phyloP scores from a whole-genome alignment of 2,888 invertebrate genomes.

The Aleiodes leptofemur region DNA sequence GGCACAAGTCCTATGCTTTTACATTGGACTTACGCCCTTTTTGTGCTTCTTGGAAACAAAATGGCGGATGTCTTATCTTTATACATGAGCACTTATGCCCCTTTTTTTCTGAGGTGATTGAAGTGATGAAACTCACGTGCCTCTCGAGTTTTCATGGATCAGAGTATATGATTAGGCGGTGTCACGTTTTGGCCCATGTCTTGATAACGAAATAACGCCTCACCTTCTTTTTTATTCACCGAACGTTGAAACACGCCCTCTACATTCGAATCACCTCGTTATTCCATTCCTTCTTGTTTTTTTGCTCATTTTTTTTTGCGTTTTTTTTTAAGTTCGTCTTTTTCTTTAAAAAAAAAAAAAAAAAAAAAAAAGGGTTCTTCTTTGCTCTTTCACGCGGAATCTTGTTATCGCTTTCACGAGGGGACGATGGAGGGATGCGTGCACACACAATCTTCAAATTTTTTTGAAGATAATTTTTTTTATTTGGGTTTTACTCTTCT shows the following conservation, averaged over 20 bases:
- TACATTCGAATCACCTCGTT: slow-evolving; percentile 44
- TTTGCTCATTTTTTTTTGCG: slow-evolving; percentile 1
- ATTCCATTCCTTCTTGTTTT: slow-evolving; percentile 9
- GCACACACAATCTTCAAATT: slow-evolving; percentile 9
- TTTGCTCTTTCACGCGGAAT: background rate
- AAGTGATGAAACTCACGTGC: slow-evolving; percentile 32
- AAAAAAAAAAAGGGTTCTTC: too few species aligned
- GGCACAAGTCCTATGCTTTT: too few species aligned
- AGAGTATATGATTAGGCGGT: slow-evolving; percentile 44
- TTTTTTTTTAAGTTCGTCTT: background rate
- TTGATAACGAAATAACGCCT: slow-evolving; percentile 41
- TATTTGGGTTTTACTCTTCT: background rate
- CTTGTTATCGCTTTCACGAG: slow-evolving; percentile 7
- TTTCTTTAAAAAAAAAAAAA: too few species aligned
- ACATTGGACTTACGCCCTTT: too few species aligned
- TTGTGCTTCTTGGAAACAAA: too few species aligned
- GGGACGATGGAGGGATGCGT: background rate
- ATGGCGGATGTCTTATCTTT: too few species aligned
- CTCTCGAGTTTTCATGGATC: slow-evolving; percentile 25
- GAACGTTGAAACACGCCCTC: slow-evolving; percentile 31
- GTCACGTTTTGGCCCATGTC: slow-evolving; percentile 43
- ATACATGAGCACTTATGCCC: too few species aligned
- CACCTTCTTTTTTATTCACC: slow-evolving; percentile 25
- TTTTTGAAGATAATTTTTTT: background rate
- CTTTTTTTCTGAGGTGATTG: too few species aligned